These are phyloP conservation scores for Aquatica leii DNA, from an alignment of 2,888 invertebrate genomes.

Conservation along the genomic window DNA sequence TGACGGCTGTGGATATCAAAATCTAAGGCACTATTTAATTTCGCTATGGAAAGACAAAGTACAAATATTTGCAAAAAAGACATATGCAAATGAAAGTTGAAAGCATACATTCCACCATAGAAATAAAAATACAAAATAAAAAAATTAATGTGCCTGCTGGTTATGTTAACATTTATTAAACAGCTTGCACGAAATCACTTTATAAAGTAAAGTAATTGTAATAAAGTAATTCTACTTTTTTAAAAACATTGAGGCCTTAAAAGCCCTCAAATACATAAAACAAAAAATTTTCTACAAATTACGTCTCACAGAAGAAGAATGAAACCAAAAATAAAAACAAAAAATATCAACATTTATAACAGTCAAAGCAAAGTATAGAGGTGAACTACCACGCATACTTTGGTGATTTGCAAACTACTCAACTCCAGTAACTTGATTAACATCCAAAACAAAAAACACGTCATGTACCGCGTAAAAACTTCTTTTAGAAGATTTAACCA, in stretches of 20 bases:
- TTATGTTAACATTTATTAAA: conserved; percentile 37
- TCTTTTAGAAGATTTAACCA: neutral
- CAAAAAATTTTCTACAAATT: conserved; percentile 38
- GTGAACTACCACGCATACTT: neutral
- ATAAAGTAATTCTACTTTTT: conserved; percentile 24
- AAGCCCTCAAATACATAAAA: conserved; percentile 7
- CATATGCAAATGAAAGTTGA: conserved; percentile 51
- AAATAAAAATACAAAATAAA: conserved; percentile 38
- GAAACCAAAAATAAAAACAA: conserved; percentile 13
- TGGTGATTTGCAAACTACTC: neutral
- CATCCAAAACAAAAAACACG: neutral
- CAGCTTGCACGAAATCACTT: conserved; percentile 35
- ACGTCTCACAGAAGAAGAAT: conserved; percentile 24
- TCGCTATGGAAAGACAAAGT: conserved; percentile 35
- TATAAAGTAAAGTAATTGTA: conserved; percentile 37
- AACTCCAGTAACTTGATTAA: neutral
- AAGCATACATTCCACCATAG: conserved; percentile 45
- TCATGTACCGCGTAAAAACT: neutral
- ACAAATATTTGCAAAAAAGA: conserved; percentile 46
- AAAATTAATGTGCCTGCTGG: conserved; percentile 37
- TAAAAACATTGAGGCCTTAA: conserved; percentile 12
- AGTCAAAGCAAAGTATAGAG: neutral
- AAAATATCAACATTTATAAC: neutral
- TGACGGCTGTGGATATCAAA: conserved; percentile 48
- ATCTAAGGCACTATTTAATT: conserved; percentile 45